A percentile compares a stretch with the other conserved stretches of the same genome.
Conservation (phyloP, 2,888 invertebrate species). For the Ennomos quercinarius region DNA sequence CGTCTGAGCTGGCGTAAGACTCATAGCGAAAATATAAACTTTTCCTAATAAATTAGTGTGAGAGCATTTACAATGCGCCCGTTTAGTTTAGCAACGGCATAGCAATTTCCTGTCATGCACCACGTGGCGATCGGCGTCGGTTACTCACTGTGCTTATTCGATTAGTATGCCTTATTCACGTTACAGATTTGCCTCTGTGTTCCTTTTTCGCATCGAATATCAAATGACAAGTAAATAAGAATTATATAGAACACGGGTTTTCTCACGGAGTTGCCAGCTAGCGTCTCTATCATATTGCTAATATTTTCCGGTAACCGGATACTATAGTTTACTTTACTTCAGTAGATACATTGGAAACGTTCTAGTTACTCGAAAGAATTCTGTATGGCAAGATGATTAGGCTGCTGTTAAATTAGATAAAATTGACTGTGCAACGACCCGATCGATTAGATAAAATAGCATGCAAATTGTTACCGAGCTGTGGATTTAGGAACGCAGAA, state of each 20-base stretch:
- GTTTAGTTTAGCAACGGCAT: constrained; percentile 49
- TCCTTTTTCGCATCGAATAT: constrained; percentile 28
- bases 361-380: constrained; percentile 4
- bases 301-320: constrained; percentile 28
- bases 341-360: constrained; percentile 12
- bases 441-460: constrained; percentile 22
- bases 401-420: not conserved
- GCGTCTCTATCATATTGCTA: constrained; percentile 19
- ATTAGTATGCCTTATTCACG: constrained; percentile 43
- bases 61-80: constrained; percentile 37
- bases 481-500: constrained; percentile 12
- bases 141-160: constrained; percentile 55
- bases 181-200: constrained; percentile 42
- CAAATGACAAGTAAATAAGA: constrained; percentile 25
- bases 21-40: constrained; percentile 16
- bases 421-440: constrained; percentile 9
- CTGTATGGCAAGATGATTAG: not conserved
- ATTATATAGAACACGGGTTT: constrained; percentile 15
- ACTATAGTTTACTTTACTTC: constrained; percentile 12
- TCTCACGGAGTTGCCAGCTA: constrained; percentile 18
- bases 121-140: constrained; percentile 47
- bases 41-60: constrained; percentile 19
- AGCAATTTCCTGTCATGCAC: constrained; percentile 65
- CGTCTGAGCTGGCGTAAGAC: not conserved
- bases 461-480: constrained; percentile 15